Evolutionary conservation across 2,888 invertebrate genomes (phyloP).

Genomic region (Mimachlamys varia): DNA sequence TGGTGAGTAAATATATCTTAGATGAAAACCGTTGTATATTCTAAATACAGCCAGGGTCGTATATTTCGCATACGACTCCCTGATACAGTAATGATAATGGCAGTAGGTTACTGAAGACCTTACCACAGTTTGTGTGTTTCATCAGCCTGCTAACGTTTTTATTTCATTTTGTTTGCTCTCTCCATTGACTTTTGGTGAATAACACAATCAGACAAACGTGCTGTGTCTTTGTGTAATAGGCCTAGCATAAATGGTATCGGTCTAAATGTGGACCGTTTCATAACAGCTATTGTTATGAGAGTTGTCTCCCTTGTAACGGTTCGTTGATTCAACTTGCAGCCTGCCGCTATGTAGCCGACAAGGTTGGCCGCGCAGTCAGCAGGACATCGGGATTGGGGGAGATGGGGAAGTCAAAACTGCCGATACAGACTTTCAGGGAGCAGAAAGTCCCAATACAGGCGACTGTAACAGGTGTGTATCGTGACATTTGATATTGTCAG

Average conservation of each 20-base stretch:
- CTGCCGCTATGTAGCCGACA: slow-evolving; percentile 2
- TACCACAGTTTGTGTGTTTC: too few relatives aligned
- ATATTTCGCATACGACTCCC: too few relatives aligned
- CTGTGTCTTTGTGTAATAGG: too few relatives aligned
- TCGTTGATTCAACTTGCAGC: background rate
- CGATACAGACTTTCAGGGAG: background rate
- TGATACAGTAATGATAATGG: too few relatives aligned
- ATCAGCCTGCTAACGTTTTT: too few relatives aligned
- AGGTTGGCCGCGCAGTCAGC: background rate
- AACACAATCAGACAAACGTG: too few relatives aligned
- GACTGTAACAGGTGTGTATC: background rate
- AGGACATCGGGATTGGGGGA: background rate
- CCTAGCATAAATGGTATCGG: too few relatives aligned
- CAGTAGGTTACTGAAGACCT: too few relatives aligned
- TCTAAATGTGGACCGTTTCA: background rate
- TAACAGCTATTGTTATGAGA: background rate
- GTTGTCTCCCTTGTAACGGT: background rate
- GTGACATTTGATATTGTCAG: background rate
- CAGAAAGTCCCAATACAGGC: background rate
- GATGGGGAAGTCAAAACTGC: background rate
- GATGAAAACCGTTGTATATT: too few relatives aligned
- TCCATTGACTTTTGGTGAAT: too few relatives aligned
- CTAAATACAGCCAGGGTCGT: too few relatives aligned
- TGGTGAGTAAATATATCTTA: background rate
- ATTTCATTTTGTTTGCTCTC: too few relatives aligned